Evolutionary conservation across 2,797 vertebrate genomes (phyloP).

Genomic region (Notoglanidium macrostoma): DNA sequence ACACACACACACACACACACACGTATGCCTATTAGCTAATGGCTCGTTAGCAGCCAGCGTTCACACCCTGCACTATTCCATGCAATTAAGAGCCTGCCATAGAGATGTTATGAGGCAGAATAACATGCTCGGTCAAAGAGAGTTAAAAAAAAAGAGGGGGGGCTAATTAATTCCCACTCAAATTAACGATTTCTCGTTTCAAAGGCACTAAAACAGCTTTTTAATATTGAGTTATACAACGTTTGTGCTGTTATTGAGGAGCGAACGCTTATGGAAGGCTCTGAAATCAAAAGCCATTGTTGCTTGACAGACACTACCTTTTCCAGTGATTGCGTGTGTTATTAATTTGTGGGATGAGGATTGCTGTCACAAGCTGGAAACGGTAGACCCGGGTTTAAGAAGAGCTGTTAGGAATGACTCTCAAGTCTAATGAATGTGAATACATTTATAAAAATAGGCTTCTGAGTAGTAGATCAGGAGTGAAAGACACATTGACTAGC

Average conservation of each 20-base stretch:
- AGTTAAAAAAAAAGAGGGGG: constrained; percentile 24
- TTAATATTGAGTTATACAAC: constrained; percentile 61
- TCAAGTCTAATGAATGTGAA: constrained; percentile 78
- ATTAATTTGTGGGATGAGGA: constrained; percentile 74
- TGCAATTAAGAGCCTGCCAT: constrained; percentile 72
- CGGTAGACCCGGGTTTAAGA: constrained; percentile 68
- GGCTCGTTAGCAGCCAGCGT: constrained; percentile 71
- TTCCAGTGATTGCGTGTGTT: constrained; percentile 72
- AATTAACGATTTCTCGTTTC: constrained; percentile 73
- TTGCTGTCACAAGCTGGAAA: constrained; percentile 67
- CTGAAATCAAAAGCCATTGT: constrained; percentile 75
- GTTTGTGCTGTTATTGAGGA: constrained; percentile 50
- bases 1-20: constrained; percentile 28
- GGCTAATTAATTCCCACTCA: constrained; percentile 78
- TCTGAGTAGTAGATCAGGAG: constrained; percentile 69
- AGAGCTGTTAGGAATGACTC: constrained; percentile 73
- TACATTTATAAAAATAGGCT: constrained; percentile 77
- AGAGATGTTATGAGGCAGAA: constrained; percentile 71
- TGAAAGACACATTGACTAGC: constrained; percentile 73
- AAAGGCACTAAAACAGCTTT: constrained; percentile 65
- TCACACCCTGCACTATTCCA: constrained; percentile 69
- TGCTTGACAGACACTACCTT: constrained; percentile 76
- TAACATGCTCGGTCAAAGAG: constrained; percentile 68
- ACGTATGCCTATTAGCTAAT: constrained; percentile 66
- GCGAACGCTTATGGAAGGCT: constrained; percentile 54